Percentiles rank a stretch among this genome's conserved stretches.
Evolutionary conservation across 2,113 vertebrate species (phyloP).

Genomic region (Alligator sinensis): DNA sequence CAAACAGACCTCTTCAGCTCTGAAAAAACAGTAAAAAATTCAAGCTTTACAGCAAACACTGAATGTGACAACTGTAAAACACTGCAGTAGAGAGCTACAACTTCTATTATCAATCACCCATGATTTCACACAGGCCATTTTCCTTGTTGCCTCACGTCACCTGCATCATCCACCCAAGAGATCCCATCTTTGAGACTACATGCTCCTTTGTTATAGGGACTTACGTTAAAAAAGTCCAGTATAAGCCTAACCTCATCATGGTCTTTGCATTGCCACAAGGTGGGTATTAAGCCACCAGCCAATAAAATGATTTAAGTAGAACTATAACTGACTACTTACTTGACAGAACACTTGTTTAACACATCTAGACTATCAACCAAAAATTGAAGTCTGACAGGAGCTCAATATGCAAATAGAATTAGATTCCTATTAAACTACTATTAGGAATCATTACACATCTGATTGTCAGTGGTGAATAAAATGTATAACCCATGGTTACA

Average conservation of each 20-base stretch:
- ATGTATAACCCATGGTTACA: background rate
- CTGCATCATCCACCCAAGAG: background rate
- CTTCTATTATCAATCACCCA: background rate
- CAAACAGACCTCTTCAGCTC: constrained; percentile 15
- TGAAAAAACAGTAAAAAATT: background rate
- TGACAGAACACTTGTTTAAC: background rate
- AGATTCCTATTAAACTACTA: background rate
- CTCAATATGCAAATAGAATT: background rate
- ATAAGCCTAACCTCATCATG: background rate
- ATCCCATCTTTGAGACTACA: accelerated
- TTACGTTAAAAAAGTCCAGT: background rate
- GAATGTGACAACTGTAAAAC: background rate
- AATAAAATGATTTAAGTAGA: background rate
- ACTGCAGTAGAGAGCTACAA: background rate
- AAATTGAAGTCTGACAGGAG: background rate
- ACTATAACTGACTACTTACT: constrained; percentile 1
- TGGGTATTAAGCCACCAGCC: background rate
- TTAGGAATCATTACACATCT: background rate
- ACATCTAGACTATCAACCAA: background rate
- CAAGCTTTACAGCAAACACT: background rate
- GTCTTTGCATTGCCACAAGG: accelerated
- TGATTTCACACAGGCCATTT: background rate
- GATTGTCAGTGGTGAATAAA: background rate
- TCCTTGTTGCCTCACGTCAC: background rate
- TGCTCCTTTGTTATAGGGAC: background rate